phyloP scores from a whole-genome alignment of 2,888 invertebrate genomes.

The Yponomeuta sedellus region DNA sequence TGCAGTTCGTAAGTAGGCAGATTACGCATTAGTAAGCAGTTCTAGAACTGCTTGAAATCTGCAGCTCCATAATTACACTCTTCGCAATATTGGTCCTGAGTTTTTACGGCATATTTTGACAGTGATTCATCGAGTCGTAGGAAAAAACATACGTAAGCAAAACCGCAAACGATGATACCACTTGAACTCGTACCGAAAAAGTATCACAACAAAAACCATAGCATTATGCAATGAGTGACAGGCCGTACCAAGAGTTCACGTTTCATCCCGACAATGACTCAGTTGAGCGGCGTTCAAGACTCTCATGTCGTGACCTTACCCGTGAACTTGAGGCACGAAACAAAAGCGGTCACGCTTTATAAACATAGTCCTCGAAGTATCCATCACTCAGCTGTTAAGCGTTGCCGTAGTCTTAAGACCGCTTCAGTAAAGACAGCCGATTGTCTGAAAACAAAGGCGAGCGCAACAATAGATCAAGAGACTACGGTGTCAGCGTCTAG shows the following conservation, averaged over 20 bases:
- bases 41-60: too few relatives aligned
- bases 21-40: too few relatives aligned
- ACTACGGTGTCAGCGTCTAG: conserved; percentile 49
- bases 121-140: too few relatives aligned
- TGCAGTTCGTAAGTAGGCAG: too few relatives aligned
- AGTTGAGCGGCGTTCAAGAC: neutral
- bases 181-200: neutral
- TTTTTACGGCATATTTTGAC: too few relatives aligned
- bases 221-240: neutral
- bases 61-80: too few relatives aligned
- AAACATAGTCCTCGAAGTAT: conserved; percentile 48
- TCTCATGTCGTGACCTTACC: conserved; percentile 30
- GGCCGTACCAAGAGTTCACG: conserved; percentile 2
- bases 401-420: conserved; percentile 20
- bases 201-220: conserved; percentile 8
- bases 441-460: conserved; percentile 65
- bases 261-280: conserved; percentile 5
- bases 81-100: too few relatives aligned
- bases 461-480: conserved; percentile 39
- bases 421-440: conserved; percentile 56
- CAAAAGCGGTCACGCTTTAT: conserved; percentile 37
- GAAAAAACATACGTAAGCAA: neutral
- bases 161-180: neutral
- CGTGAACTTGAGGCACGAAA: conserved; percentile 37
- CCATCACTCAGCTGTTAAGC: conserved; percentile 41